These are phyloP conservation scores for Beroe ovata DNA, from an alignment of 37 sponge, comb jelly and placozoan species.

Conservation along the genomic window DNA sequence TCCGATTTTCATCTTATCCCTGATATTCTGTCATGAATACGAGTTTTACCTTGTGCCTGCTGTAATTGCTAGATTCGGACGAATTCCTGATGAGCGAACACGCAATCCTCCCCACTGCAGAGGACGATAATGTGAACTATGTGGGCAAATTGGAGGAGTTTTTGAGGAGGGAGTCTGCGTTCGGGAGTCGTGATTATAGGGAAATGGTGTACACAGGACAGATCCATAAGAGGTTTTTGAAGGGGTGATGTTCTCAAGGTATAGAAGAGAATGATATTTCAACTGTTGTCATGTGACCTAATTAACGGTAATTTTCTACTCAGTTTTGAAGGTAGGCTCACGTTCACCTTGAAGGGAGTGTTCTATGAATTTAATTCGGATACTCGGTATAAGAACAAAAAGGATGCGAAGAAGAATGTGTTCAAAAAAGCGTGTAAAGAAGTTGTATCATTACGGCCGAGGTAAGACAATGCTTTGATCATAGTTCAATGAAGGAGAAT, in stretches of 20 bases:
- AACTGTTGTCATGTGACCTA: no score
- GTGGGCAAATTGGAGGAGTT: background rate
- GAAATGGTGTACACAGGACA: background rate
- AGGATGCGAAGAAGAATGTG: conserved; percentile 28
- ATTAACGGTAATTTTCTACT: no score
- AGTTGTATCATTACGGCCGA: background rate
- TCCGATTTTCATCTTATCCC: no score
- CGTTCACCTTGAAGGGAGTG: background rate
- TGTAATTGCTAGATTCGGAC: no score
- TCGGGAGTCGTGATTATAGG: background rate
- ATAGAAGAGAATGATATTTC: no score
- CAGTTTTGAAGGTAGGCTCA: background rate
- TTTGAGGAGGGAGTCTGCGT: background rate
- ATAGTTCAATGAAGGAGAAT: no score
- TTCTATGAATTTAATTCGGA: background rate
- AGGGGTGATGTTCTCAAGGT: no score
- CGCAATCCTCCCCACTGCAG: background rate
- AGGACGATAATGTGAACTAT: background rate
- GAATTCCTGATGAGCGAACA: no score
- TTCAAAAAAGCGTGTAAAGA: background rate
- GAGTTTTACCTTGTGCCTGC: no score
- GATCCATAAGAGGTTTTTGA: background rate
- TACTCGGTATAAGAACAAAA: background rate
- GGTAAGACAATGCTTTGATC: no score
- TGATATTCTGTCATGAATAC: no score